Base-by-base conservation (phyloP, 2,888 invertebrate species). In the Antheraea yamamai region DNA sequence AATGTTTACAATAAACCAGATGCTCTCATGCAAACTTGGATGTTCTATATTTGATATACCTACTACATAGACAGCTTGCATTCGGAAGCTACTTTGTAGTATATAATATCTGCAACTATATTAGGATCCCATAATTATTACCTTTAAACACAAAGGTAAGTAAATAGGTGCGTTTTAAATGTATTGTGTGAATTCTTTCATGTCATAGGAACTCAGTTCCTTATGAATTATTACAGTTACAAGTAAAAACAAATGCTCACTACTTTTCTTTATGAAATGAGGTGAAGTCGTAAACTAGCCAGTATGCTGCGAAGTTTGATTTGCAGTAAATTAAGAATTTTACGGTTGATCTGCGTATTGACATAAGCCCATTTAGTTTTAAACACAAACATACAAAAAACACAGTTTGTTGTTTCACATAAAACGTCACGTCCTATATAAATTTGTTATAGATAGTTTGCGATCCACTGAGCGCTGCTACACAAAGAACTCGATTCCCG, bases 311-410 rank as follows among this genome's bases (percentile, higher is more conserved):
- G 39, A 61, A 71, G 61, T 58, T 75, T 51, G 64, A 51, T 75
- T 72, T 75, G 64, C 61, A 58, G 47, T 64, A 39, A 55, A 72
- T 30, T 18, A 51, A 72, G 71, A 75, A 64, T 58, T 71, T 61
- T 64, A 51, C 72, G 47, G 64, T 64, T 30, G 51, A 51, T 72
- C 61, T 75, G 61, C 72, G 23, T 75, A 72, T 75, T 51, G 64
- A 26, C 26, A 74, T 26, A 74, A 74, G 30, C 58, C 20, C 16
- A 47, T 74, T 47, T 16, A 35, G 26, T 26, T 52, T 68, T 47
- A 12, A 12, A 52, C 35, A 52, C 61, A 64, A 64, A 73, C 39
- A 39, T 73, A 73, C 52, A 64, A 73, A 61, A 73, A 55, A 73
- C 61, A 23, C 35, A 39, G 35, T 61, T 61, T 73, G 58, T 73